Conservation (phyloP, 2,888 invertebrate genomes). For the Eurytoma adleriae region DNA sequence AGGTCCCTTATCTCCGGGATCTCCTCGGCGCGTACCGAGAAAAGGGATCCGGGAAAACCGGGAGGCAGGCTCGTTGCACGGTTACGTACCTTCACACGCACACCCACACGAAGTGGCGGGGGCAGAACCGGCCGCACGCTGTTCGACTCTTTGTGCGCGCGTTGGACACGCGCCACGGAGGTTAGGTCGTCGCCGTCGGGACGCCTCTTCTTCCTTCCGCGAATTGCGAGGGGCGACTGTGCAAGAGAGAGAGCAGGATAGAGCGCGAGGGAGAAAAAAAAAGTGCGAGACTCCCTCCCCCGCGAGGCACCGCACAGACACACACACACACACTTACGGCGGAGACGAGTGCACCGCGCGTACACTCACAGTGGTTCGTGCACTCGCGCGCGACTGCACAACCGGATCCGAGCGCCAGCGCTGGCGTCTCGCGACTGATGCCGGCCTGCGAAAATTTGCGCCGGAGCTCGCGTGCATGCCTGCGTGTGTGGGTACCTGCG, state of each 20-base stretch:
- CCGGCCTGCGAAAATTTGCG: slow-evolving; percentile 14
- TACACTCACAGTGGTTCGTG: not conserved
- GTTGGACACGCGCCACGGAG: too few species aligned
- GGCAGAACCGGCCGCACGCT: too few species aligned
- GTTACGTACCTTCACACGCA: too few species aligned
- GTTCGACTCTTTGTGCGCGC: too few species aligned
- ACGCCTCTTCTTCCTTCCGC: too few species aligned
- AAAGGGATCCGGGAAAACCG: not conserved
- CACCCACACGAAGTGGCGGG: too few species aligned
- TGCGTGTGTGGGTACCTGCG: not conserved
- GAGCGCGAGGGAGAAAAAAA: not conserved
- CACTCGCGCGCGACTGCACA: not conserved
- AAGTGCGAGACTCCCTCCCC: not conserved
- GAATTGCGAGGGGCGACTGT: too few species aligned
- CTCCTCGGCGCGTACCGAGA: not conserved
- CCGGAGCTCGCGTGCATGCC: not conserved
- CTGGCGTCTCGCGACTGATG: slow-evolving; percentile 24
- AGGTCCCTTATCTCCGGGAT: slow-evolving; percentile 12
- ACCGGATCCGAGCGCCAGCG: slow-evolving; percentile 34
- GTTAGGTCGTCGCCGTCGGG: too few species aligned
- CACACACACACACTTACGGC: not conserved
- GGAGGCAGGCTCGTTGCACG: too few species aligned
- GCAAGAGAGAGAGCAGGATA: too few species aligned
- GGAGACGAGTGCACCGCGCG: not conserved
- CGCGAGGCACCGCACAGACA: not conserved